phyloP scores from a whole-genome alignment of 2,113 vertebrate genomes.

The Bubo bubo region DNA sequence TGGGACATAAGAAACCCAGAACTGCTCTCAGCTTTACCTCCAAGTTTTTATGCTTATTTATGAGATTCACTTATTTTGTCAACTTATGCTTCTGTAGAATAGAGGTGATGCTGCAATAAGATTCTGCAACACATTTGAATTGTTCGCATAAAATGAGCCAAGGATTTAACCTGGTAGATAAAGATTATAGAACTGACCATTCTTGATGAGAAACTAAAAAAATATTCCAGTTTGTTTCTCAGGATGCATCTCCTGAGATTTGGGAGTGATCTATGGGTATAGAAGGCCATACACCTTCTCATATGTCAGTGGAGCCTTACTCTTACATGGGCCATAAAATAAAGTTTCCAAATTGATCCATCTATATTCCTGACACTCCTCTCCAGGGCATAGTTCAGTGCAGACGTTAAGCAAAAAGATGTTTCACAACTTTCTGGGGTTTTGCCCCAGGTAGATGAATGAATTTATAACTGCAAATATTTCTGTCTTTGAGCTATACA shows the following conservation, averaged over 20 bases:
- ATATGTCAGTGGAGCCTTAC: neutral
- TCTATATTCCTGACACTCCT: neutral
- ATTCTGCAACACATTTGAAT: neutral
- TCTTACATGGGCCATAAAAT: neutral
- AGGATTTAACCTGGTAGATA: neutral
- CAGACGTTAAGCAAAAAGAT: neutral
- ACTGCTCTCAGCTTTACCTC: neutral
- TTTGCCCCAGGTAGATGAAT: neutral
- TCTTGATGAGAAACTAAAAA: neutral
- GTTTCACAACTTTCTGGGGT: neutral
- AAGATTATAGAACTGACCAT: neutral
- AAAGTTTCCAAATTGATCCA: neutral
- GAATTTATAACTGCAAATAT: neutral
- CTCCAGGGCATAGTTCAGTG: neutral
- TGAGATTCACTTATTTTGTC: neutral
- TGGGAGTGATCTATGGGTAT: neutral
- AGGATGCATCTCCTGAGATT: neutral
- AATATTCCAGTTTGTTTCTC: neutral
- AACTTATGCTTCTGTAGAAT: neutral
- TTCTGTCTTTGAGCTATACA: neutral
- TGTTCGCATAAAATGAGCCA: neutral
- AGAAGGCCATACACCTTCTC: neutral
- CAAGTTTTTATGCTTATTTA: neutral
- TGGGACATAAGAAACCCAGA: neutral
- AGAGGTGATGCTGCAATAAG: neutral